These are phyloP conservation scores for Alosa alosa DNA, from an alignment of 2,113 vertebrate genomes.

Conservation along the genomic window DNA sequence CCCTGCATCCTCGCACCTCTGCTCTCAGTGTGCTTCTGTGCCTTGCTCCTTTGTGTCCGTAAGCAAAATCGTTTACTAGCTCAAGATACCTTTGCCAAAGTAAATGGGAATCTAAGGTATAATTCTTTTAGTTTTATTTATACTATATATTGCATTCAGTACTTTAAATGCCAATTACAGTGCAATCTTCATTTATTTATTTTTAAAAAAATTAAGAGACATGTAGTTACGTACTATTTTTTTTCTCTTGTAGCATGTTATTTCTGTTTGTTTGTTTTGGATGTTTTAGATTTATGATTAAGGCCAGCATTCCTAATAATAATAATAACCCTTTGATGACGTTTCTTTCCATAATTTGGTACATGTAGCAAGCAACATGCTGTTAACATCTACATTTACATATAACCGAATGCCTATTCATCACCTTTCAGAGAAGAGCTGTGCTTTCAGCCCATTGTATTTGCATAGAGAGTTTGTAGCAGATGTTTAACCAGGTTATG, in stretches of 20 bases:
- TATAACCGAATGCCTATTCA: conserved; percentile 88
- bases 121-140: conserved; percentile 98
- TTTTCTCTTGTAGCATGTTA: conserved; percentile 84
- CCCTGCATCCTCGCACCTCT: conserved; percentile 71
- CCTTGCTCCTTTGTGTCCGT: conserved; percentile 82
- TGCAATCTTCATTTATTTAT: conserved; percentile 99
- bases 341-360: conserved; percentile 82
- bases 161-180: conserved; percentile 99
- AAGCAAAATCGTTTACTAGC: conserved; percentile 87
- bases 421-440: conserved; percentile 81
- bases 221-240: conserved; percentile 96
- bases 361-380: conserved; percentile 83
- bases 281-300: conserved; percentile 89
- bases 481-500: conserved; percentile 77
- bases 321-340: conserved; percentile 86
- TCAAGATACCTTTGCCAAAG: conserved; percentile 95
- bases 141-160: conserved; percentile 99
- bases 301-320: conserved; percentile 91
- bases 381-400: conserved; percentile 85
- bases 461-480: conserved; percentile 86
- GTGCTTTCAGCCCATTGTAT: conserved; percentile 74
- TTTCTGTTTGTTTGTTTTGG: conserved; percentile 78
- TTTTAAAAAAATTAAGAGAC: conserved; percentile 89
- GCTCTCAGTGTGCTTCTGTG: conserved; percentile 78
- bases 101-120: conserved; percentile 90